Evolutionary conservation across 2,888 invertebrate genomes (phyloP), one percentile per base, ranked within the genome.

Genomic region (Hyposoter didymator): DNA sequence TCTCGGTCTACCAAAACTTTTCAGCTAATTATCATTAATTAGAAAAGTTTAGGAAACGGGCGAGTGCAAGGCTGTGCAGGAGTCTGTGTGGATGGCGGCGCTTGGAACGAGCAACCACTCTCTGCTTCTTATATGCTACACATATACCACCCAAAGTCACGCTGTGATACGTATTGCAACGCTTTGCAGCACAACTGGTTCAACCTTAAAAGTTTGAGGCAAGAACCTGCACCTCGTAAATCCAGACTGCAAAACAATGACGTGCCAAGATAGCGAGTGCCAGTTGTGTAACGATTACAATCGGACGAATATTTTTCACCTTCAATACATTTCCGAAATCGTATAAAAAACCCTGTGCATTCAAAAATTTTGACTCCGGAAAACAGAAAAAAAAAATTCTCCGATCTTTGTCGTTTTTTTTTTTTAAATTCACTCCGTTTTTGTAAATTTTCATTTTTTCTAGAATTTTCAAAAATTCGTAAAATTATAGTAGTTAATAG

Each of bases 11-110:
- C 89, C 87, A 78, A 87, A 88, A 88, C 87, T 86, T 89, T 88
- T 84, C 87, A 84, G 91, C 92, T 92, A 93, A 93, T 93, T 93
- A 93, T 91, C 93, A 93, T 92, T 93, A 93, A 92, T 93, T 93
- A 92, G 93, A 92, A 92, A 93, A 93, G 92, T 93, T 93, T 85
- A 66, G 79, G 72, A 75, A 85, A 81, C 69, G 14, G 70, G 52
- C 28, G 78, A 64, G 84, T 52, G 52, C 76, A 59, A 59, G 28
- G 45, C 73, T 52, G 75, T 52, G 75, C 43, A 69, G 43, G 47
- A 69, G 47, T 35, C 45, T 32, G 78, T 70, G 47, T n/a, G 69
- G 55, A 78, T 78, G 69, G 59, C 52, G 72, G 78, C 45, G 83
- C 85, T 81, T 78, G 76, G 67, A 85, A 83, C 85, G 83, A 83